These are phyloP conservation scores for Drosophila saltans DNA, from an alignment of 1,140 invertebrate genomes.

Conservation along the genomic window DNA sequence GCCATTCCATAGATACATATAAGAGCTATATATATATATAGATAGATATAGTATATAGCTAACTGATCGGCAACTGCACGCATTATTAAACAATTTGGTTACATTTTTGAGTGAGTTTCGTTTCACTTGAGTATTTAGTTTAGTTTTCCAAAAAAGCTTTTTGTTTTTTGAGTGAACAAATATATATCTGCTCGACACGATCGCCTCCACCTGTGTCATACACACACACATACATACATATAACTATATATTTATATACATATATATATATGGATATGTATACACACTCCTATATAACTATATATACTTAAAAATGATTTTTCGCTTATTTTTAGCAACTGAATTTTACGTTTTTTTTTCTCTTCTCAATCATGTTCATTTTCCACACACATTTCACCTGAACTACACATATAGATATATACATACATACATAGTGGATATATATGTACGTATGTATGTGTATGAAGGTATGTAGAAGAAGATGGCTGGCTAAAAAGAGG, in stretches of 20 bases:
- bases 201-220: slow-evolving; percentile 66
- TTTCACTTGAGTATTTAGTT: slow-evolving; percentile 17
- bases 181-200: slow-evolving; percentile 37
- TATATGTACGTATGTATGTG: slow-evolving; percentile 21
- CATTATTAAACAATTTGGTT: slow-evolving; percentile 34
- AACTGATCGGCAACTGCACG: slow-evolving; percentile 3
- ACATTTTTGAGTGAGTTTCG: slow-evolving; percentile 27
- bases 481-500: neutral
- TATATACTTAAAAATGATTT: slow-evolving; percentile 75
- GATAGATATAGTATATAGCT: slow-evolving; percentile 18
- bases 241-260: slow-evolving; percentile 33
- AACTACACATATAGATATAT: slow-evolving; percentile 44
- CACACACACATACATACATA: slow-evolving; percentile 25
- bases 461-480: slow-evolving; percentile 25
- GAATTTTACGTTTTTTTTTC: slow-evolving; percentile 58
- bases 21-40: slow-evolving; percentile 17
- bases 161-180: slow-evolving; percentile 46
- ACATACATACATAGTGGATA: slow-evolving; percentile 24
- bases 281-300: slow-evolving; percentile 29
- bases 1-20: neutral
- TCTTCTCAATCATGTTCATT: slow-evolving; percentile 69
- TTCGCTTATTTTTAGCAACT: slow-evolving; percentile 81
- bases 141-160: slow-evolving; percentile 67
- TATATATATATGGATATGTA: slow-evolving; percentile 40
- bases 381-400: slow-evolving; percentile 80